A percentile compares a stretch with the other conserved stretches of the same genome.
Evolutionary conservation across 2,797 vertebrate species (phyloP).

Genomic region (Myotis myotis): DNA sequence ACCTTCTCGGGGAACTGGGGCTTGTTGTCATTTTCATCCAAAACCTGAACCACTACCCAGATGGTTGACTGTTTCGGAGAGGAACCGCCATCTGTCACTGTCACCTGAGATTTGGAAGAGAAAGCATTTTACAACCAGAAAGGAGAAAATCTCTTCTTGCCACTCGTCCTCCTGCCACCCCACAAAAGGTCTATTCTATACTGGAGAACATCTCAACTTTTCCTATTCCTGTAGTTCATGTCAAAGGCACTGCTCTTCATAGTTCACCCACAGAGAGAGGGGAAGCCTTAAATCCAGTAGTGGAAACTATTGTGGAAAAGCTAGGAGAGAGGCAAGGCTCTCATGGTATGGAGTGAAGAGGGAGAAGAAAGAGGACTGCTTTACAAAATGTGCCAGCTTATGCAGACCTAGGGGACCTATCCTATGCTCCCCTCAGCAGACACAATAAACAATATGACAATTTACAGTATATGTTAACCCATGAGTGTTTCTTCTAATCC

Average conservation of each 20-base stretch:
- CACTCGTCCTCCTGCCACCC: background rate
- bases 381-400: background rate
- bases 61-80: slow-evolving; percentile 91
- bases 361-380: background rate
- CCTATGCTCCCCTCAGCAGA: background rate
- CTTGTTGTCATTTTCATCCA: slow-evolving; percentile 98
- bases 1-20: slow-evolving; percentile 95
- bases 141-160: background rate
- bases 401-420: background rate
- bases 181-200: background rate
- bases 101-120: slow-evolving; percentile 87
- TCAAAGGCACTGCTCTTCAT: background rate
- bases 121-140: background rate
- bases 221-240: background rate
- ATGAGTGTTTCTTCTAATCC: background rate
- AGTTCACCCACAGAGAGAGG: background rate
- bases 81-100: slow-evolving; percentile 91
- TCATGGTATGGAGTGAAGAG: background rate
- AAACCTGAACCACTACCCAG: slow-evolving; percentile 94
- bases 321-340: background rate
- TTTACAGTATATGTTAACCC: background rate
- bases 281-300: background rate
- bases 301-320: background rate
- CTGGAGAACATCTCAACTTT: background rate
- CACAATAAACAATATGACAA: background rate